Base-by-base conservation (phyloP, 30 jellyfish, hydroid and myxozoan species). In the Rhopilema esculentum region DNA sequence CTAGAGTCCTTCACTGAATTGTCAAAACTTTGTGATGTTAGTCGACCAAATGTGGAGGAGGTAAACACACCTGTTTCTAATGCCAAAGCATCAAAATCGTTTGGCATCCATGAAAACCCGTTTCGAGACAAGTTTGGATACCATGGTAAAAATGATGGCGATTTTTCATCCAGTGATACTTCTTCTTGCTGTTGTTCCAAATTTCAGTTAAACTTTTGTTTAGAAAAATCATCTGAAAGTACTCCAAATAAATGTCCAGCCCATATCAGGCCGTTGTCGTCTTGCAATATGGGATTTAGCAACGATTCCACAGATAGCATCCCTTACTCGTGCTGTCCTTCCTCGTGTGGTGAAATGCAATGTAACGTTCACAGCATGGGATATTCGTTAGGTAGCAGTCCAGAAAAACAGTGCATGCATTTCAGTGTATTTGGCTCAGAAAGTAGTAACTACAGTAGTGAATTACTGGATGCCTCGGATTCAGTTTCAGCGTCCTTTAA, bases 221-320 rank as follows among this genome's bases (percentile, higher is more conserved):
- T 28, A 24, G 88, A 28, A 20, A 79, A 79, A 57, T 79, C 88
- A 40, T 23, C 79, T 30, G 88, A 79, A 62, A 79, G 88, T 33
- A 79, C 88, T 28, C 88, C 88, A 27, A 57, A 62, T 64, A 27
- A 31, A 28, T 27, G 2, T 8, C 33, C 25, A 71, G 25, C 63
- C 49, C 32, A 25, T 30, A 18, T 32, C 28, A 64, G 52, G 22
- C 27, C 57, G 7, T 62, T 63, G 22, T 77, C 50, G 61, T 19
- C 73, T 0, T 79, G 73, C 66, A 33, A 28, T 62, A 21, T 62
- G 88, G 62, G 62, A 62, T 40, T 19, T 16, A 16, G 68, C 4
- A 16, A 31, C 12, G 27, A 17, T 27, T 40, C 57, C 57, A 12
- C 57, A 2, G 57, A 40, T 40, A 40, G 57, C 57, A 40, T 40